phyloP scores from a whole-genome alignment of 2,113 vertebrate genomes.

The Neodon shergylaensis region DNA sequence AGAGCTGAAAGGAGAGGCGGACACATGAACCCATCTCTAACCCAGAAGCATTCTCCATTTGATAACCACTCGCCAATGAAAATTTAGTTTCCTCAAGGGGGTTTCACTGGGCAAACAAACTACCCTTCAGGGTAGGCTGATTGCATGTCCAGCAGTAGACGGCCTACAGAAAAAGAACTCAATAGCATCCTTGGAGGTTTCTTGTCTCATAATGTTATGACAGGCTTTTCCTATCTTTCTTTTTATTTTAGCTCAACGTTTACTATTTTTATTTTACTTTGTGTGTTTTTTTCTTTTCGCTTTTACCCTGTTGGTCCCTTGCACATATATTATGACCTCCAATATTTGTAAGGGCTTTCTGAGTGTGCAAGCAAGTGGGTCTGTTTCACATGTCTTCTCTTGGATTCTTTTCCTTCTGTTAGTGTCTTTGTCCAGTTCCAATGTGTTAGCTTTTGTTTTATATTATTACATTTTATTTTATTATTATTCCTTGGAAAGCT shows the following conservation, averaged over 20 bases:
- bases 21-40: neutral
- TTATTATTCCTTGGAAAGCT: neutral
- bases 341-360: neutral
- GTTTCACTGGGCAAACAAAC: neutral
- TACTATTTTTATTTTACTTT: neutral
- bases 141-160: neutral
- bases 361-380: neutral
- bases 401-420: neutral
- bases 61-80: neutral
- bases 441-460: neutral
- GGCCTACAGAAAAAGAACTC: neutral
- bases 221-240: neutral
- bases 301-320: neutral
- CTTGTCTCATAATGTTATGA: neutral
- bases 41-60: neutral
- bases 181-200: neutral
- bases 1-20: neutral
- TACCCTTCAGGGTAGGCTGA: neutral
- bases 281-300: neutral
- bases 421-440: neutral
- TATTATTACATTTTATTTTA: neutral
- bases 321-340: neutral
- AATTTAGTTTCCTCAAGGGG: neutral
- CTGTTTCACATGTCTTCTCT: neutral
- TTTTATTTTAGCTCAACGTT: neutral